Evolutionary conservation across 2,888 invertebrate genomes (phyloP).

Genomic region (Scaptomyza flava): DNA sequence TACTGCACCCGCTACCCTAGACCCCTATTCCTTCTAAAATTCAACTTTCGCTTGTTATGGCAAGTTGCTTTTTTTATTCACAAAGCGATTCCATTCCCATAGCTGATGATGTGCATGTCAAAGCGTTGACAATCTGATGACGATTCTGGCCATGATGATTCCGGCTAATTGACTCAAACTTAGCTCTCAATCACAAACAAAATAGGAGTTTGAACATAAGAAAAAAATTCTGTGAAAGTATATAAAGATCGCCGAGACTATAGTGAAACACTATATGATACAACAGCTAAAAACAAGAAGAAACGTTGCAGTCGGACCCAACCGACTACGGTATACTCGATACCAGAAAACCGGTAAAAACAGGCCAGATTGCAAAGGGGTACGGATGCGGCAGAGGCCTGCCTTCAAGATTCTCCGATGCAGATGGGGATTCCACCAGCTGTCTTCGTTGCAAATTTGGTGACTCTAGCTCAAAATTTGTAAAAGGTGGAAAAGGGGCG

Average conservation of each 20-base stretch:
- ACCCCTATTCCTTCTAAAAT: not conserved
- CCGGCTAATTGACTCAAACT: conserved; percentile 35
- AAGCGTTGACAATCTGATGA: conserved; percentile 63
- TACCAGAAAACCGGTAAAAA: too few species aligned
- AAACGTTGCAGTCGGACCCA: too few species aligned
- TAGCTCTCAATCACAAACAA: conserved; percentile 9
- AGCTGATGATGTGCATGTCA: conserved; percentile 61
- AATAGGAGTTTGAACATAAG: not conserved
- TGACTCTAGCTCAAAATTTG: too few species aligned
- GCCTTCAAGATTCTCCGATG: too few species aligned
- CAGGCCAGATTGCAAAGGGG: too few species aligned
- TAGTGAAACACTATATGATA: not conserved
- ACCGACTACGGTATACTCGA: too few species aligned
- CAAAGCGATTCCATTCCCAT: conserved; percentile 19
- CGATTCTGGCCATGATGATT: conserved; percentile 59
- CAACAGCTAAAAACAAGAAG: too few species aligned
- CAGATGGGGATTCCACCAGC: too few species aligned
- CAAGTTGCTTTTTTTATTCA: conserved; percentile 60
- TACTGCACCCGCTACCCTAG: not conserved
- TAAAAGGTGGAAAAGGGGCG: too few species aligned
- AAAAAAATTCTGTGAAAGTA: not conserved
- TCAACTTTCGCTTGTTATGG: conserved; percentile 1
- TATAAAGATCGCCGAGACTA: not conserved
- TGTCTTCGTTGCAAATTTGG: too few species aligned
- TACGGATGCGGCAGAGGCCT: too few species aligned